These are phyloP conservation scores for Drosophila borborema DNA, from an alignment of 2,888 invertebrate species.

Conservation along the genomic window DNA sequence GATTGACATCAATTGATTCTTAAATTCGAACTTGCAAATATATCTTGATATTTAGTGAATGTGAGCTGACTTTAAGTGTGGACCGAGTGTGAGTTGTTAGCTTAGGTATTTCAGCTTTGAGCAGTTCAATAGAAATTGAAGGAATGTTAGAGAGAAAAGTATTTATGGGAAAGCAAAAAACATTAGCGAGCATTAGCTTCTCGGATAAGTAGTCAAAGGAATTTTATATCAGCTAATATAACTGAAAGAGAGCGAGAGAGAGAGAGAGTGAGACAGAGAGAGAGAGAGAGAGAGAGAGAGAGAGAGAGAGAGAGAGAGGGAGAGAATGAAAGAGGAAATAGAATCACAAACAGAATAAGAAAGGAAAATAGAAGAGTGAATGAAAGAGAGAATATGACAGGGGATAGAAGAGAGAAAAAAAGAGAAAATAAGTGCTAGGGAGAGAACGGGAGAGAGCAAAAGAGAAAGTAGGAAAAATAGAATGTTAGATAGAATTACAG, in stretches of 20 bases:
- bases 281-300: background rate
- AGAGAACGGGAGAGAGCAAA: background rate
- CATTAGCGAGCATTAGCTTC: no score
- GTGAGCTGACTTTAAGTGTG: background rate
- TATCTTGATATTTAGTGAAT: background rate
- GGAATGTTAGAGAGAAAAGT: background rate
- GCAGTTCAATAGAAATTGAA: background rate
- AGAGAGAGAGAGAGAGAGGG: no score
- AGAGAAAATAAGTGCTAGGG: background rate
- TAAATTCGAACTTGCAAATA: background rate
- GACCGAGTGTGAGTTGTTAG: background rate
- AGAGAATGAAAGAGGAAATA: background rate
- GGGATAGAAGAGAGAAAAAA: background rate
- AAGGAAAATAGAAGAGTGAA: no score
- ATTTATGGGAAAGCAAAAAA: background rate
- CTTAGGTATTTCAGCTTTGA: no score
- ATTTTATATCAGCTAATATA: no score
- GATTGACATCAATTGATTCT: constrained; percentile 15
- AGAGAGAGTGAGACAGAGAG: background rate
- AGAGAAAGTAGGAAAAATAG: background rate
- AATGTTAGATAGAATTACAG: background rate
- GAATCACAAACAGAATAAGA: background rate
- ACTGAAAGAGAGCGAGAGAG: background rate
- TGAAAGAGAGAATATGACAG: background rate
- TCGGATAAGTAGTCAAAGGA: no score